Conservation (phyloP, 2,113 vertebrate species). For the Beaufortia kweichowensis region DNA sequence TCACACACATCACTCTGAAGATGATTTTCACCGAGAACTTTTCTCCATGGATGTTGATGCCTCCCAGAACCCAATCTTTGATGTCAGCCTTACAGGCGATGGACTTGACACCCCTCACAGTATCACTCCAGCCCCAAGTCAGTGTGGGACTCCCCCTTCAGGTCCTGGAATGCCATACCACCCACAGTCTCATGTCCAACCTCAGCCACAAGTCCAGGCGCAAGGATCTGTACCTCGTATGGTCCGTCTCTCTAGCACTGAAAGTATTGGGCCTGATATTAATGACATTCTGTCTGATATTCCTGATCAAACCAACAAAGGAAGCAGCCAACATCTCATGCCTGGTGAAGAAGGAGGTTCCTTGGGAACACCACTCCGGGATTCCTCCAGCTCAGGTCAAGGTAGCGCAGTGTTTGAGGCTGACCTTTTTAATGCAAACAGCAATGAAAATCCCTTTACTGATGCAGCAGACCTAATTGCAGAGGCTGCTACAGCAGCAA, state of each 20-base stretch:
- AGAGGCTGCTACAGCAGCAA: constrained; percentile 85
- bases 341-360: constrained; percentile 85
- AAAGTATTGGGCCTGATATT: constrained; percentile 94
- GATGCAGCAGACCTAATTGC: constrained; percentile 94
- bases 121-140: constrained; percentile 95
- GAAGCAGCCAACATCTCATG: constrained; percentile 71
- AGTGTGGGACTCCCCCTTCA: constrained; percentile 92
- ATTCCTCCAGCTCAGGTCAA: constrained; percentile 95
- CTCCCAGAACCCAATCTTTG: constrained; percentile 96
- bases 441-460: constrained; percentile 90
- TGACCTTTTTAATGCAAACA: constrained; percentile 91
- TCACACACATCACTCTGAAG: constrained; percentile 82
- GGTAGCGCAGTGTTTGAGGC: constrained; percentile 94
- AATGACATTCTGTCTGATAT: constrained; percentile 96
- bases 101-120: constrained; percentile 92
- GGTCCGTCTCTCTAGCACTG: constrained; percentile 92
- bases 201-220: constrained; percentile 70
- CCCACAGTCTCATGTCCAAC: constrained; percentile 69
- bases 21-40: constrained; percentile 96
- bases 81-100: constrained; percentile 91
- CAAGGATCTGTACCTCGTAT: constrained; percentile 82
- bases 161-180: constrained; percentile 73
- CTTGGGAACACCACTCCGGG: constrained; percentile 90
- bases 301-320: constrained; percentile 92
- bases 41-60: constrained; percentile 97